Evolutionary conservation across 1,140 invertebrate genomes (phyloP).

Genomic region (Trichonephila clavata): DNA sequence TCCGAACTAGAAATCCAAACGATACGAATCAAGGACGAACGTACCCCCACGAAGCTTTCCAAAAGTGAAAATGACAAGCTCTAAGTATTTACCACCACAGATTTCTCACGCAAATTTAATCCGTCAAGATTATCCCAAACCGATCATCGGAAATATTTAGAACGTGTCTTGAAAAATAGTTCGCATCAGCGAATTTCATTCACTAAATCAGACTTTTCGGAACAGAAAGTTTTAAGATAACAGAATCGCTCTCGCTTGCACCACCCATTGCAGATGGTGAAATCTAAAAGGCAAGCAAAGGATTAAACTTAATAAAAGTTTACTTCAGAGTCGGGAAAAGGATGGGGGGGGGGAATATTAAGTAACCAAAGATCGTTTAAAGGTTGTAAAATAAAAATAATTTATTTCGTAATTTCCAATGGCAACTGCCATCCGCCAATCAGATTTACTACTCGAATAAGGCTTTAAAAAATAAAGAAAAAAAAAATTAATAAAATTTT

Average conservation of each 20-base stretch:
- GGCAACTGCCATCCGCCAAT: neutral
- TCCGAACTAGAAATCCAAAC: neutral
- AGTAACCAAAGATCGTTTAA: neutral
- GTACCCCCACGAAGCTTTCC: too few relatives aligned
- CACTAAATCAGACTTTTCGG: neutral
- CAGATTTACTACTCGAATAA: neutral
- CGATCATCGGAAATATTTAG: neutral
- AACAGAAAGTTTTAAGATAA: neutral
- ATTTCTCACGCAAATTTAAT: neutral
- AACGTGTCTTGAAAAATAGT: neutral
- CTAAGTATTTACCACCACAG: neutral
- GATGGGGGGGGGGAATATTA: neutral
- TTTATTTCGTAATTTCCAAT: slow-evolving; percentile 18
- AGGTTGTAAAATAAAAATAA: neutral
- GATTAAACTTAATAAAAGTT: slow-evolving; percentile 52
- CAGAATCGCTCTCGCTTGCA: too few relatives aligned
- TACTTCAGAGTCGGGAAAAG: neutral
- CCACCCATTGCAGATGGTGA: neutral
- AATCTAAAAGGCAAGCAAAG: slow-evolving; percentile 67
- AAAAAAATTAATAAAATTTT: slow-evolving; percentile 20
- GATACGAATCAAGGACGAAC: neutral
- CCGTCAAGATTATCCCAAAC: neutral
- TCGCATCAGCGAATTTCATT: neutral
- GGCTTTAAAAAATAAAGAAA: neutral
- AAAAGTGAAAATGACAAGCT: neutral